Conservation (phyloP, 2,797 vertebrate species). For the Pantherophis vulpinus region DNA sequence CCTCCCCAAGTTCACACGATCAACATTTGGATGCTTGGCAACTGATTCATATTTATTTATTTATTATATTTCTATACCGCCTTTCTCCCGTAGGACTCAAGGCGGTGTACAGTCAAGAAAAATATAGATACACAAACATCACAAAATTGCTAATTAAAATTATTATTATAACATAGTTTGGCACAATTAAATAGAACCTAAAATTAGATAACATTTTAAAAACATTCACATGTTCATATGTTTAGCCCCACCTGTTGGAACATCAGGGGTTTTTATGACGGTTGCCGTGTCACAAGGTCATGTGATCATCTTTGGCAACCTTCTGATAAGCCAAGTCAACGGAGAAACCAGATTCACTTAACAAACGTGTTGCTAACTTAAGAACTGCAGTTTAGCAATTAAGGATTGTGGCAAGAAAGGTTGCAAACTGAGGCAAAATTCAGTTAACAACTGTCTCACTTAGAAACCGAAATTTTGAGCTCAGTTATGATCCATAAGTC, state of each 20-base stretch:
- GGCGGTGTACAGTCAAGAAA: no score
- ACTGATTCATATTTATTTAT: no score
- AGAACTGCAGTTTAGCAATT: background rate
- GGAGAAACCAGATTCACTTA: background rate
- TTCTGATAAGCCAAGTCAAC: background rate
- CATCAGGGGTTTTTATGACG: no score
- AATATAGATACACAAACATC: no score
- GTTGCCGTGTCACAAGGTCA: background rate
- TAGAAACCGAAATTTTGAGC: background rate
- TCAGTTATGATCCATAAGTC: background rate
- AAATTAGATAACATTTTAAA: no score
- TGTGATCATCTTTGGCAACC: background rate
- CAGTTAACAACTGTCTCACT: background rate
- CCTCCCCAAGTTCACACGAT: background rate
- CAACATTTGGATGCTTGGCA: background rate
- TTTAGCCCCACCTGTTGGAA: no score
- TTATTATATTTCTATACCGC: no score
- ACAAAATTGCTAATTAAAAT: no score
- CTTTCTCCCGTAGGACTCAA: no score
- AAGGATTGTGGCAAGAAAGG: background rate
- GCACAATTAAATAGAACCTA: no score
- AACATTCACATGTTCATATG: no score
- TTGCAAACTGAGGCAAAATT: background rate
- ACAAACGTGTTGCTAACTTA: background rate
- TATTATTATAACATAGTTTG: no score